Conservation (phyloP, 2,113 vertebrate genomes). For the Danionella cerebrum region DNA sequence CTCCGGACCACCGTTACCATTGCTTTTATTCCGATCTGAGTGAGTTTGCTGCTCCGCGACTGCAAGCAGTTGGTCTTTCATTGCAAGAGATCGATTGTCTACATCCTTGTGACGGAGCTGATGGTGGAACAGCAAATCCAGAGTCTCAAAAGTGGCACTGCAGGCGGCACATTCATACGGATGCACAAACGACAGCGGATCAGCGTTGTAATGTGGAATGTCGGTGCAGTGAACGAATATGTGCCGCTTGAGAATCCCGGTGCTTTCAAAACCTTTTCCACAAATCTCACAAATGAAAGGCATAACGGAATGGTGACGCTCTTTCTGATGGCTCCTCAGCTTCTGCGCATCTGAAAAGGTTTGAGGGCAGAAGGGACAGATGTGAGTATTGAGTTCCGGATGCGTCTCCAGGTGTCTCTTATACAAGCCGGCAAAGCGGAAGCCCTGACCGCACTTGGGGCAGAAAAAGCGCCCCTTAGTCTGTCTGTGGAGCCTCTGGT, state of each 20-base stretch:
- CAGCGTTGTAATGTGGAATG: background rate
- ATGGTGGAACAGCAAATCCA: slow-evolving; percentile 62
- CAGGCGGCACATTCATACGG: slow-evolving; percentile 66
- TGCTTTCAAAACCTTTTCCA: slow-evolving; percentile 36
- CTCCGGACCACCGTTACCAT: too few species aligned
- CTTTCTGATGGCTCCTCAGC: slow-evolving; percentile 37
- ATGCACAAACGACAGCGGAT: slow-evolving; percentile 28
- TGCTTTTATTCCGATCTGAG: too few species aligned
- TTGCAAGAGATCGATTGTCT: background rate
- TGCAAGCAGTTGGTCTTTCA: background rate
- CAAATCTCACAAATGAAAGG: slow-evolving; percentile 37
- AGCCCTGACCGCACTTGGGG: slow-evolving; percentile 53
- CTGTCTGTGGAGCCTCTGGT: slow-evolving; percentile 65
- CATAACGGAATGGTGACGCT: slow-evolving; percentile 31
- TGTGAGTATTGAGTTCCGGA: slow-evolving; percentile 42
- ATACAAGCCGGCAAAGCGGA: slow-evolving; percentile 59
- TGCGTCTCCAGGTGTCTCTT: slow-evolving; percentile 62
- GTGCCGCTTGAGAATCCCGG: slow-evolving; percentile 35
- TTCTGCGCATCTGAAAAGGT: slow-evolving; percentile 24
- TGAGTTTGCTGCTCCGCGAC: too few species aligned
- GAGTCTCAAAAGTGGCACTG: slow-evolving; percentile 52
- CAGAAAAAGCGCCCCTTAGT: slow-evolving; percentile 61
- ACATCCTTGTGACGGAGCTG: slow-evolving; percentile 55
- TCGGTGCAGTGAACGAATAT: slow-evolving; percentile 23
- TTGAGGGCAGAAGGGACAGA: slow-evolving; percentile 36